These are phyloP conservation scores for Aphidius gifuensis DNA, from an alignment of 1,140 invertebrate species.

Conservation along the genomic window DNA sequence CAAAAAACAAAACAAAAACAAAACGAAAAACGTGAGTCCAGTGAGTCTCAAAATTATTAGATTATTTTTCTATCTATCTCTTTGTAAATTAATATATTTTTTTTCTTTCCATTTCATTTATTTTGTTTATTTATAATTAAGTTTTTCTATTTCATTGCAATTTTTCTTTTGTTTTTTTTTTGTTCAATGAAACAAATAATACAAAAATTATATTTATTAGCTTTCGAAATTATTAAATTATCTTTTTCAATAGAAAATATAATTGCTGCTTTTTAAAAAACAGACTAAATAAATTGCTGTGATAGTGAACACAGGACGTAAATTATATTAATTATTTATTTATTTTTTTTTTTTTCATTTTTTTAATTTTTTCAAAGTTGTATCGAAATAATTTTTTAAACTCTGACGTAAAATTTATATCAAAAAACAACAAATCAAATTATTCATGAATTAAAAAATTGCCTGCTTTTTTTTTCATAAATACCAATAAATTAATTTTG, in stretches of 20 bases:
- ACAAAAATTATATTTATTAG: background rate
- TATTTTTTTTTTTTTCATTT: no score
- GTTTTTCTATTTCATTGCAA: slow-evolving; percentile 8
- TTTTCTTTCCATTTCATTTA: background rate
- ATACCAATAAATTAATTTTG: no score
- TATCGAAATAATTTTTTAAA: no score
- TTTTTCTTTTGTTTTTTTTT: background rate
- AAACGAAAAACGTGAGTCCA: slow-evolving; percentile 32
- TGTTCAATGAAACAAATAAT: background rate
- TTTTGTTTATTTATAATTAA: slow-evolving; percentile 13
- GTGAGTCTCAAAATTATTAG: slow-evolving; percentile 34
- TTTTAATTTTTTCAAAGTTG: no score
- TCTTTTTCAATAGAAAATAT: no score
- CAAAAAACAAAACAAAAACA: slow-evolving; percentile 12
- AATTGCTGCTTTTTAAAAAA: slow-evolving; percentile 34
- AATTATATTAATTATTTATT: slow-evolving; percentile 21
- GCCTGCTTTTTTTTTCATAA: no score
- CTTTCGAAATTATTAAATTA: no score
- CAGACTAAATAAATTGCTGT: slow-evolving; percentile 39
- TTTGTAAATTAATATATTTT: slow-evolving; percentile 9
- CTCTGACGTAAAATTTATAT: no score
- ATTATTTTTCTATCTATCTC: slow-evolving; percentile 19
- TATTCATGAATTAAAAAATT: no score
- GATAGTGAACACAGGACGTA: slow-evolving; percentile 55
- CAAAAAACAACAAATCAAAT: no score